Percentiles rank a stretch among this genome's conserved stretches.
Conservation (phyloP, 2,113 vertebrate species). For the Sardina pilchardus region DNA sequence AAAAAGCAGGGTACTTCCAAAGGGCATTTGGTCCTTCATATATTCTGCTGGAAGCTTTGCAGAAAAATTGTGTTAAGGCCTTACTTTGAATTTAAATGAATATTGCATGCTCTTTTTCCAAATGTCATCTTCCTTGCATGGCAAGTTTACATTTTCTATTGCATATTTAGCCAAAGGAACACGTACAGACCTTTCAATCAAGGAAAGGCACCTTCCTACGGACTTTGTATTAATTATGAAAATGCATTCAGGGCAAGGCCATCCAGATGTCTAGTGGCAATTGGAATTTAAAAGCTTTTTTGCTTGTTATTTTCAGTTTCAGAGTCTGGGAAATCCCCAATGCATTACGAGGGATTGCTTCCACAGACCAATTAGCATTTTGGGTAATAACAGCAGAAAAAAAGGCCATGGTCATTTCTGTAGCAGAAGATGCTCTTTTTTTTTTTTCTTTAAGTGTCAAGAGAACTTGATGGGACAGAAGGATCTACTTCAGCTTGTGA, state of each 20-base stretch:
- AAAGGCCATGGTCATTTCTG: slow-evolving; percentile 59
- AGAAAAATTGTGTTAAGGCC: slow-evolving; percentile 53
- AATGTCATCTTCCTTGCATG: slow-evolving; percentile 69
- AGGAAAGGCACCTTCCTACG: slow-evolving; percentile 68
- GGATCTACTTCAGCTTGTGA: neutral
- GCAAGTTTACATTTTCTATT: slow-evolving; percentile 67
- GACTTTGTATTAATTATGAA: slow-evolving; percentile 77
- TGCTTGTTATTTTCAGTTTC: slow-evolving; percentile 67
- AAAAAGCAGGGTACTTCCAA: slow-evolving; percentile 33
- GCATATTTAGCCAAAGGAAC: slow-evolving; percentile 68
- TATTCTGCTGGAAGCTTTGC: slow-evolving; percentile 47
- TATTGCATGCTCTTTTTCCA: slow-evolving; percentile 67
- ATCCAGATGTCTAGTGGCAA: slow-evolving; percentile 73
- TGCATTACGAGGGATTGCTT: slow-evolving; percentile 65
- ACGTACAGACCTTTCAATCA: slow-evolving; percentile 68
- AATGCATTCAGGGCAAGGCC: slow-evolving; percentile 76
- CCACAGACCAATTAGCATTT: slow-evolving; percentile 73
- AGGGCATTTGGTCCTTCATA: slow-evolving; percentile 54
- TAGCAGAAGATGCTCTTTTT: slow-evolving; percentile 41
- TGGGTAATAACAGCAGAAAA: slow-evolving; percentile 65
- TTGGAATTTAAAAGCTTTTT: slow-evolving; percentile 67
- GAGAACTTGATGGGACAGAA: slow-evolving; percentile 37
- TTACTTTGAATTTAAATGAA: slow-evolving; percentile 70
- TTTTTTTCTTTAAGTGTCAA: slow-evolving; percentile 48
- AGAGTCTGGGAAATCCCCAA: slow-evolving; percentile 66